A percentile compares a stretch with the other conserved stretches of the same genome.
These are phyloP conservation scores for Plestiodon gilberti DNA, from an alignment of 2,113 vertebrate species.

Conservation along the genomic window DNA sequence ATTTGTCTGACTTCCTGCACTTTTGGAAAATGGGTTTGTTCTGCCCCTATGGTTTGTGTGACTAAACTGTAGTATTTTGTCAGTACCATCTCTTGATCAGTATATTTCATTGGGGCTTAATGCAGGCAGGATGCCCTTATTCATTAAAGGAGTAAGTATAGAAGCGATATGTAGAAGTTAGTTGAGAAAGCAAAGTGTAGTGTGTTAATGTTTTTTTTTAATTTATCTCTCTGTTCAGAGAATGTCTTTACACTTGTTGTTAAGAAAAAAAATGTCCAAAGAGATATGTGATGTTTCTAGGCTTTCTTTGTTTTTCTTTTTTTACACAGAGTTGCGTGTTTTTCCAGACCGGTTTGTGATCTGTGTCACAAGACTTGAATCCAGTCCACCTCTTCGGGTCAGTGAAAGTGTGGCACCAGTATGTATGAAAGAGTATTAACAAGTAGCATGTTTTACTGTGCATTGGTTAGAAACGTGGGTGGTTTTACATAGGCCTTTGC, in stretches of 20 bases:
- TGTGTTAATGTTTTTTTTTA: background rate
- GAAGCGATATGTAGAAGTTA: background rate
- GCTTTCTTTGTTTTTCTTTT: constrained; percentile 49
- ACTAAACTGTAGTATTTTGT: background rate
- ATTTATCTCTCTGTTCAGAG: background rate
- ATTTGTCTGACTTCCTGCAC: background rate
- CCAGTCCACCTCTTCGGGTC: constrained; percentile 66
- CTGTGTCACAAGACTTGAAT: constrained; percentile 84
- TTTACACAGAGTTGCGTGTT: constrained; percentile 82
- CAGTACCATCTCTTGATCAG: background rate
- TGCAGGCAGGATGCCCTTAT: constrained; percentile 1
- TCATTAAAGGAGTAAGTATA: background rate
- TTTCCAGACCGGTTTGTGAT: constrained; percentile 93
- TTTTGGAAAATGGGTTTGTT: background rate
- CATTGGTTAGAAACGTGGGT: constrained; percentile 2
- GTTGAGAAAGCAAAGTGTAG: background rate
- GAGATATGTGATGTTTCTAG: background rate
- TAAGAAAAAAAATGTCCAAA: background rate
- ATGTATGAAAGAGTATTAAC: constrained; percentile 67
- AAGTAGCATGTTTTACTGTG: constrained; percentile 19
- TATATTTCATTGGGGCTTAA: background rate
- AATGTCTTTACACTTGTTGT: background rate
- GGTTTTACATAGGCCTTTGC: background rate
- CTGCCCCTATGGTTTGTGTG: background rate
- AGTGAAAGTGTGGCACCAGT: constrained; percentile 77